Base-by-base conservation (phyloP, 2,888 invertebrate species). In the Drosophila diplacantha region DNA sequence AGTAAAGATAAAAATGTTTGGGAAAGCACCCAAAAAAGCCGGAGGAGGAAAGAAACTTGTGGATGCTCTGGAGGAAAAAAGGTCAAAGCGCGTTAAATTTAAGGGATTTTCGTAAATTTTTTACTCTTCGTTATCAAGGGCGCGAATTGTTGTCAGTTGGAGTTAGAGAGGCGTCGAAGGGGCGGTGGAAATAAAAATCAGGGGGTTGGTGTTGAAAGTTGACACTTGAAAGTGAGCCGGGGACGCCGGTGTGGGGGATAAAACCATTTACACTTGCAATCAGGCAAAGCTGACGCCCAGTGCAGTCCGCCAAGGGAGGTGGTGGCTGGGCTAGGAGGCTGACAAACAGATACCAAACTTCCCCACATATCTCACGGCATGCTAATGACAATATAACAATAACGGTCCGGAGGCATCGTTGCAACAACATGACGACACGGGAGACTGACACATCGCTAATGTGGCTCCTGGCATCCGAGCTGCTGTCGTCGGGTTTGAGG, bases 301-400 rank as follows among this genome's bases (percentile, higher is more conserved):
- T 78, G 81, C 73, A 77, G 58, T 63, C 52, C 62, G 61, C 31
- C 18, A 32, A 22, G 49, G 34, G 39, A 31, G 31, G 20, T 46
- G 31, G 31, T 18, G 43, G 16, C 16, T 43, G 6, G 51, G 22
- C 20, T 9, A 5, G 24, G 7, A 34, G 22, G 18, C 18, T n/a
- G 26, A 34, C 39, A 32, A 38, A 47, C 58, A 56, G 44, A 34
- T 37, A 24, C 35, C 38, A 20, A 26, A 29, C 32, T 16, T 34
- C 24, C 26, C 47, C 34, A 29, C 52, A 44, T 22, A 37, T 26
- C 46, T 43, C 35, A 37, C 44, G 31, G 51, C 38, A 59, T 71
- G 64, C 72, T 78, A 78, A 78, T 78, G 78, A 78, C 81, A 78
- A 67, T 76, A 75, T 78, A 78, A 78, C 78, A 78, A 81, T 78